Percentiles rank a stretch among this genome's conserved stretches.
Conservation (phyloP, 2,797 vertebrate genomes). For the Premnoplex brunnescens region DNA sequence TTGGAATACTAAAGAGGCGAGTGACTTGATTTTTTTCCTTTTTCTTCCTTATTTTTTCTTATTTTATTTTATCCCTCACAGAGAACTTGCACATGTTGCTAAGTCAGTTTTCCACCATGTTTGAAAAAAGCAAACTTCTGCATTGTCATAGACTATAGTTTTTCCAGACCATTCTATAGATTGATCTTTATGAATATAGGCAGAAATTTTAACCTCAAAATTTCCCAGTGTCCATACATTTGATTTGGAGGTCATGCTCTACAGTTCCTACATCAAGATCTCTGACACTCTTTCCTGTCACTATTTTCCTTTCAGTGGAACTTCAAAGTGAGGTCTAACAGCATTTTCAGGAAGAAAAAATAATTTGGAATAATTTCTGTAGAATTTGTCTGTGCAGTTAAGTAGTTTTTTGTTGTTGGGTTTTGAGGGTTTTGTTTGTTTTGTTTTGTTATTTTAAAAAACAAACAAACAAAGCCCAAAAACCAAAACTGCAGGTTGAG, state of each 20-base stretch:
- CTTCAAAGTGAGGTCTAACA: background rate
- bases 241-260: background rate
- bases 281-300: background rate
- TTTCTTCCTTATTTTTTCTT: background rate
- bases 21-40: rapidly evolving
- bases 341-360: background rate
- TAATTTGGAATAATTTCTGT: rapidly evolving
- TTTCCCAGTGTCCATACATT: background rate
- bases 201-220: background rate
- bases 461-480: no score
- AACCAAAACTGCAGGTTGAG: background rate
- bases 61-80: background rate
- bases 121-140: background rate
- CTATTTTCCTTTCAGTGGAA: background rate
- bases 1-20: background rate
- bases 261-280: rapidly evolving
- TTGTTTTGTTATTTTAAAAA: no score
- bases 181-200: background rate
- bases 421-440: no score
- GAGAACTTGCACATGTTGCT: background rate
- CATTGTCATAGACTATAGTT: background rate
- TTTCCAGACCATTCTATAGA: background rate
- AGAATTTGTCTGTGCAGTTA: background rate
- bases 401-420: background rate
- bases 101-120: background rate